Conservation (phyloP, 2,888 invertebrate genomes). For the Watsonalla binaria region DNA sequence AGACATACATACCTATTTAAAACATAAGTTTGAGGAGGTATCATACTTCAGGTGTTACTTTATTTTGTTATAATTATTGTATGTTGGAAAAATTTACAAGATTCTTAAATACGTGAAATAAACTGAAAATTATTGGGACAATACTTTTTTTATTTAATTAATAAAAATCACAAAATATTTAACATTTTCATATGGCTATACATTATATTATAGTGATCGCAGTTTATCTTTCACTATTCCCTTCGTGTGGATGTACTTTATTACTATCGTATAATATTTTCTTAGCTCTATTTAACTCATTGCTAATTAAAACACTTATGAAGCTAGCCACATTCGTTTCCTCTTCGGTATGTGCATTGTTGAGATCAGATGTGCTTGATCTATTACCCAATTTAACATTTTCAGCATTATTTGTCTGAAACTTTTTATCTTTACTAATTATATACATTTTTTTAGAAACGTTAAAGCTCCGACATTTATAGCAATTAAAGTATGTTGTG, state of each 20-base stretch:
- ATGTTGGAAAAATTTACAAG: conserved; percentile 5
- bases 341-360: conserved; percentile 24
- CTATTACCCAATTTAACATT: conserved; percentile 17
- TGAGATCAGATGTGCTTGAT: conserved; percentile 13
- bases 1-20: conserved; percentile 5
- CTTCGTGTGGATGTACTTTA: conserved; percentile 59
- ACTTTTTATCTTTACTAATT: conserved; percentile 24
- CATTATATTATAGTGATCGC: background rate
- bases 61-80: conserved; percentile 5
- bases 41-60: conserved; percentile 24
- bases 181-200: background rate
- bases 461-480: conserved; percentile 34
- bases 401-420: conserved; percentile 12
- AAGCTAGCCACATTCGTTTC: conserved; percentile 43
- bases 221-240: conserved; percentile 22
- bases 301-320: conserved; percentile 51
- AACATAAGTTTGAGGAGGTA: conserved; percentile 17
- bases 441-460: conserved; percentile 25
- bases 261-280: conserved; percentile 57
- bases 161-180: background rate
- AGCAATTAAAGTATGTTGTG: conserved; percentile 25
- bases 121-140: background rate
- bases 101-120: conserved; percentile 1
- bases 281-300: conserved; percentile 55
- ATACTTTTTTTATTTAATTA: background rate